These are phyloP conservation scores for Zaprionus nigranus DNA, from an alignment of 1,140 invertebrate genomes.

Conservation along the genomic window DNA sequence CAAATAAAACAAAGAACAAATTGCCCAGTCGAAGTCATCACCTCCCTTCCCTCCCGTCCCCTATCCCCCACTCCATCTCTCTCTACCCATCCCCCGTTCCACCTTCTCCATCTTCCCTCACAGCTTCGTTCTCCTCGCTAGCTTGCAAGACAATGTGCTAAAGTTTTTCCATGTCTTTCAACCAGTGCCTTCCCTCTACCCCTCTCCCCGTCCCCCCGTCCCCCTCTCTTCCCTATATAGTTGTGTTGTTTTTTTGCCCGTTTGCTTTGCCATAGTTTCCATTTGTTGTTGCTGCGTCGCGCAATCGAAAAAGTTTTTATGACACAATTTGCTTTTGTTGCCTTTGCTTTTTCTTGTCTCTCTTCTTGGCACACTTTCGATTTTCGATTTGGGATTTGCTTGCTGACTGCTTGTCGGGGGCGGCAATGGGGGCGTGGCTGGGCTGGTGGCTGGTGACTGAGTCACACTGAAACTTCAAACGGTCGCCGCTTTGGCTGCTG, in stretches of 20 bases:
- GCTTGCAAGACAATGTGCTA: constrained; percentile 55
- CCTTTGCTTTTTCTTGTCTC: constrained; percentile 17
- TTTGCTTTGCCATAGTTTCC: constrained; percentile 28
- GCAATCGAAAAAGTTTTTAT: constrained; percentile 82
- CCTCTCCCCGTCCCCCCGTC: background rate
- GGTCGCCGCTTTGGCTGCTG: constrained; percentile 3
- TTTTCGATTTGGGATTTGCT: constrained; percentile 69
- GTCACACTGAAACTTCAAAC: constrained; percentile 39
- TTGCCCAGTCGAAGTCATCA: constrained; percentile 60
- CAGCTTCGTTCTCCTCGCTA: constrained; percentile 2
- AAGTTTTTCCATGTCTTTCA: constrained; percentile 54
- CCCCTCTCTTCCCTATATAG: background rate
- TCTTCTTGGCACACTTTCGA: constrained; percentile 78
- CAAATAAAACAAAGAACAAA: constrained; percentile 56
- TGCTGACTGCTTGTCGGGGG: constrained; percentile 4
- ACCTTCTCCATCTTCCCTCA: background rate
- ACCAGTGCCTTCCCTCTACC: constrained; percentile 10
- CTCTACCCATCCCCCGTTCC: background rate
- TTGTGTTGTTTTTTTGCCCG: constrained; percentile 9
- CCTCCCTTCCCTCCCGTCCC: too few relatives aligned
- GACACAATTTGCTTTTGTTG: constrained; percentile 79
- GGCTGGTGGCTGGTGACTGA: constrained; percentile 17
- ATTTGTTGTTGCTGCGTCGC: constrained; percentile 55
- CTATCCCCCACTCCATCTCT: background rate
- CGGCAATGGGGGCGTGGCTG: constrained; percentile 10